phyloP scores from a whole-genome alignment of 2,113 vertebrate species.

The Lutjanus erythropterus region DNA sequence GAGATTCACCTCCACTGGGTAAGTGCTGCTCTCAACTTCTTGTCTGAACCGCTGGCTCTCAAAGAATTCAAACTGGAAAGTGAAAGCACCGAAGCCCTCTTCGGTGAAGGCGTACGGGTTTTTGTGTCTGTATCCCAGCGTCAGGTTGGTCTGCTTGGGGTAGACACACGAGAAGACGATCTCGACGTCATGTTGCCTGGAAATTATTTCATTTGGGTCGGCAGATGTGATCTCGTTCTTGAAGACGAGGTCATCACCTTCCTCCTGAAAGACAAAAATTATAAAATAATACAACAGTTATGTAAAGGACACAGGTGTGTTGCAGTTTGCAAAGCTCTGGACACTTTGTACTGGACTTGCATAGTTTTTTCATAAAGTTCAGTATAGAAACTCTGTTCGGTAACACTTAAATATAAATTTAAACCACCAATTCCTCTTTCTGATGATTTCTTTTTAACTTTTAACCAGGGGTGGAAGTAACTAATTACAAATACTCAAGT shows the following conservation, averaged over 20 bases:
- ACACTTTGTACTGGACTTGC: not conserved
- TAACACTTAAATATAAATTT: no score
- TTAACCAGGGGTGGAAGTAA: no score
- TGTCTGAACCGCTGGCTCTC: conserved; percentile 19
- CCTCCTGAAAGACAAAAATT: conserved; percentile 58
- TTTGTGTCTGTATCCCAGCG: conserved; percentile 58
- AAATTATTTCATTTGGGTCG: conserved; percentile 40
- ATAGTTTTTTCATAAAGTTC: no score
- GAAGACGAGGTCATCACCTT: conserved; percentile 63
- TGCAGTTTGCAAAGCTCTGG: not conserved
- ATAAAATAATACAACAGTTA: no score
- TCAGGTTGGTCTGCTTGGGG: conserved; percentile 63
- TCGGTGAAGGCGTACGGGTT: conserved; percentile 59
- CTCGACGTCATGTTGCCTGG: conserved; percentile 62
- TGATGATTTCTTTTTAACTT: no score
- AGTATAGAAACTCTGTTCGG: no score
- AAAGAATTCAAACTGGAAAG: conserved; percentile 63
- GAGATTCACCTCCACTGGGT: conserved; percentile 71
- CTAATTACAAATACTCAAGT: no score
- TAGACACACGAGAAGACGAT: conserved; percentile 66
- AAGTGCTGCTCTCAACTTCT: not conserved
- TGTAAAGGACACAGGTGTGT: not conserved
- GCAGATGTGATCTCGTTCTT: conserved; percentile 68
- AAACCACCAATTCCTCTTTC: no score
- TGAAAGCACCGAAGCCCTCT: conserved; percentile 70